Conservation (phyloP, 2,113 vertebrate genomes). For the Vulpes vulpes region DNA sequence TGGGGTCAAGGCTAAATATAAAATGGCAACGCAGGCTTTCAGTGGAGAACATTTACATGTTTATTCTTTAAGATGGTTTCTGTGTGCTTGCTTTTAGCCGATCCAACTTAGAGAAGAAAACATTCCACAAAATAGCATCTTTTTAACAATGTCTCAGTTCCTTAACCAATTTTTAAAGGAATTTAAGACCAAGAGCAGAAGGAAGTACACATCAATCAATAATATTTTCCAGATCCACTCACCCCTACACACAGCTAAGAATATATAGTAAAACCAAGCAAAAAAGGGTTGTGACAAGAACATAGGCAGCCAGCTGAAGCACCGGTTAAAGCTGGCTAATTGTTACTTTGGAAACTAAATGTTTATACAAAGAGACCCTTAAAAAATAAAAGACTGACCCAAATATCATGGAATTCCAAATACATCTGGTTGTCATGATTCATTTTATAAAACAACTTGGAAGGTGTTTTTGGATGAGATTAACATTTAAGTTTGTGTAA, state of each 20-base stretch:
- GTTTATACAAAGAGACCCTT: neutral
- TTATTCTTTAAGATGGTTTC: neutral
- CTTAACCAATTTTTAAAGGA: conserved; percentile 45
- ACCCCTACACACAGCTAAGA: neutral
- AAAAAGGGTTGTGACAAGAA: neutral
- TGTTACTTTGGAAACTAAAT: conserved; percentile 17
- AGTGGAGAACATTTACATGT: neutral
- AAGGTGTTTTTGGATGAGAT: neutral
- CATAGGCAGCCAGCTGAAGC: neutral
- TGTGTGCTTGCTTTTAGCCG: neutral
- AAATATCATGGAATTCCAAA: conserved; percentile 17
- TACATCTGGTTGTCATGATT: conserved; percentile 5
- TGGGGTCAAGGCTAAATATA: conserved; percentile 65
- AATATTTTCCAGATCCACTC: conserved; percentile 39
- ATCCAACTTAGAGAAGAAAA: neutral
- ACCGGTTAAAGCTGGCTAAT: neutral
- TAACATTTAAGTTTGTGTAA: conserved; percentile 27
- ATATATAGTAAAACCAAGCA: neutral
- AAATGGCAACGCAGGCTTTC: neutral
- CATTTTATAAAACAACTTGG: neutral
- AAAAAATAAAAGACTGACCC: neutral
- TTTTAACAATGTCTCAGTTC: neutral
- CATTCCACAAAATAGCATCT: neutral
- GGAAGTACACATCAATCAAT: neutral
- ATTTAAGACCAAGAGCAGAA: conserved; percentile 1